Percentiles rank a stretch among this genome's conserved stretches.
Evolutionary conservation across 2,797 vertebrate species (phyloP).

Genomic region (Sebastiscus tertius): DNA sequence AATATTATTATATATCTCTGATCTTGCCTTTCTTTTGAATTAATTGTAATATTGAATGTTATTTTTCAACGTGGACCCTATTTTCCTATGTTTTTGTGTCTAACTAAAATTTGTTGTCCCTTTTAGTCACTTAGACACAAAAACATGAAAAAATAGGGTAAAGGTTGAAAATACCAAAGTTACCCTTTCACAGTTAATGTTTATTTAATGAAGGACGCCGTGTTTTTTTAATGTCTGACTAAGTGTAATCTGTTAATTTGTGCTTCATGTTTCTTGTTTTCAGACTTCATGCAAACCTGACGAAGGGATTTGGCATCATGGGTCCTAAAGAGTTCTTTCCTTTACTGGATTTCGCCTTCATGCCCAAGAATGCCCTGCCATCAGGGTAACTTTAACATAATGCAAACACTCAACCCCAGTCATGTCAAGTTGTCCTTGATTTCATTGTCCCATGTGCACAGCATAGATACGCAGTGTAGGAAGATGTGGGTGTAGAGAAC

Average conservation of each 20-base stretch:
- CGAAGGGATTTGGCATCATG: conserved; percentile 95
- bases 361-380: conserved; percentile 94
- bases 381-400: conserved; percentile 81
- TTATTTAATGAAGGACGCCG: neutral
- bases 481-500: neutral
- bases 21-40: neutral
- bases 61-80: too few relatives aligned
- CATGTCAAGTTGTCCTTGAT: neutral
- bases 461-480: neutral
- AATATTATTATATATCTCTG: rapidly evolving
- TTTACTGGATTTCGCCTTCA: conserved; percentile 95
- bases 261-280: neutral
- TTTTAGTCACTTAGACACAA: too few relatives aligned
- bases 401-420: neutral
- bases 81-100: too few relatives aligned
- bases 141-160: too few relatives aligned
- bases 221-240: neutral
- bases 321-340: conserved; percentile 98
- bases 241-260: neutral
- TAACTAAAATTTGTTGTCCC: too few relatives aligned
- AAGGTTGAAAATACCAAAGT: too few relatives aligned
- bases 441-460: neutral
- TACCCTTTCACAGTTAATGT: neutral
- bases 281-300: conserved; percentile 93
- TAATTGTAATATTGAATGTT: neutral